Evolutionary conservation across 2,797 vertebrate species (phyloP).

Genomic region (Coendou prehensilis): DNA sequence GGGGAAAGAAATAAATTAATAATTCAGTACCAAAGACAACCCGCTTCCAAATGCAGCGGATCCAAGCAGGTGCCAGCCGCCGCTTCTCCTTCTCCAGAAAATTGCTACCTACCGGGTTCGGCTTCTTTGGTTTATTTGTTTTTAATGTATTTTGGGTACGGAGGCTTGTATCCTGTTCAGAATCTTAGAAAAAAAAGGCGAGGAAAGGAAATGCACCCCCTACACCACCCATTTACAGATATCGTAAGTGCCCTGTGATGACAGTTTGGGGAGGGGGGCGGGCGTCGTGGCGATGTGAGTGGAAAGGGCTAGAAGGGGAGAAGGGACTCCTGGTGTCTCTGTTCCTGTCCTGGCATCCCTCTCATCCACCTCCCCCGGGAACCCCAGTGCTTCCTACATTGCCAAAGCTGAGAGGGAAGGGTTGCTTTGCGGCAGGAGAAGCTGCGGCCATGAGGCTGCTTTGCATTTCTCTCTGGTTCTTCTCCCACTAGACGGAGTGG

Average conservation of each 20-base stretch:
- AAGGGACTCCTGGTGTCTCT: not conserved
- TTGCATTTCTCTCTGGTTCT: constrained; percentile 5
- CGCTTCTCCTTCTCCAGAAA: not conserved
- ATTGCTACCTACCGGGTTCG: not conserved
- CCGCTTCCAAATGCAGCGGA: constrained; percentile 41
- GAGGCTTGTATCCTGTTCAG: not conserved
- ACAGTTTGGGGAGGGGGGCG: not conserved
- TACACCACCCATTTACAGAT: not conserved
- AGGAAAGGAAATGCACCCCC: not conserved
- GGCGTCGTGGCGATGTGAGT: not conserved
- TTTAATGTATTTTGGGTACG: not conserved
- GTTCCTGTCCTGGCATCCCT: not conserved
- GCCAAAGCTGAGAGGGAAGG: constrained; percentile 44
- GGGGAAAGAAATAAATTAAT: constrained; percentile 67
- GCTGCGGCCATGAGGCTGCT: constrained; percentile 37
- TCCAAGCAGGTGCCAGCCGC: constrained; percentile 59
- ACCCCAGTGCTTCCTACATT: constrained; percentile 27
- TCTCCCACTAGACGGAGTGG: not conserved
- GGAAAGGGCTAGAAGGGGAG: not conserved
- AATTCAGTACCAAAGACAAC: constrained; percentile 49
- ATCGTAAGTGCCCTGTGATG: not conserved
- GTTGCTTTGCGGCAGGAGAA: constrained; percentile 69
- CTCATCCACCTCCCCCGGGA: constrained; percentile 54
- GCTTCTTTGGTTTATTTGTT: constrained; percentile 4
- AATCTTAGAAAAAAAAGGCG: not conserved